Base-by-base conservation (phyloP, 2,113 vertebrate genomes). In the Callipepla californica region DNA sequence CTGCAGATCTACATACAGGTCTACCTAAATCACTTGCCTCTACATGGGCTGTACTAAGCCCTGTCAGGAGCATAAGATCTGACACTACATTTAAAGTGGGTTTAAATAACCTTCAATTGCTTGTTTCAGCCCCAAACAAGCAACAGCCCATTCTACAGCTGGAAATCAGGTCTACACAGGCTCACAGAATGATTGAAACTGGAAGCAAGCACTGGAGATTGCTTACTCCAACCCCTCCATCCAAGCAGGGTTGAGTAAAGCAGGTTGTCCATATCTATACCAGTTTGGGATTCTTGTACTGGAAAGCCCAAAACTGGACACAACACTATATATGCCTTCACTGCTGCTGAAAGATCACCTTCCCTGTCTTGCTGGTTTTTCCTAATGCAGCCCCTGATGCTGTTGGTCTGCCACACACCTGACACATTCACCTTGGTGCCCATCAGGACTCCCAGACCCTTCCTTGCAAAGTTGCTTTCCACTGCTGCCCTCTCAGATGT, bases 51-150 rank as follows among this genome's bases (percentile, higher is more conserved):
- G 20, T 22, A 32, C 50, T 69, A 74, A 78, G 38, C 8, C 70
- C 66, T 66, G 74, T 19, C 55, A 70, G n/a, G 8, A 80, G 19
- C 21, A 10, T 36, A 59, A 83, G 16, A 57, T 19, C 48, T 74
- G 28, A 13, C 13, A 57, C 10, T 57, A 51, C 7, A 76, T 81
- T 63, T 73, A 59, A 53, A 65, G 53, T 45, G 36, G 15, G 40
- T 68, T 89, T 15, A 74, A 87, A 74, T 18, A 69, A 30, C 14
- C 40, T 87, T 84, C 32, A 59, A 11, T 57, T 7, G 19, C 45
- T 87, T 84, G 68, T 62, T 94, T 89, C 57, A 70, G 30, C 28
- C 66, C 85, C 15, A 72, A 68, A 36, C 42, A 89, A 80, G 62
- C 5, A 11, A 14, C 48, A 77, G 73, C 8, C 20, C 58, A 45